Conservation (phyloP, 2,888 invertebrate genomes). For the Heteropelma amictum region DNA sequence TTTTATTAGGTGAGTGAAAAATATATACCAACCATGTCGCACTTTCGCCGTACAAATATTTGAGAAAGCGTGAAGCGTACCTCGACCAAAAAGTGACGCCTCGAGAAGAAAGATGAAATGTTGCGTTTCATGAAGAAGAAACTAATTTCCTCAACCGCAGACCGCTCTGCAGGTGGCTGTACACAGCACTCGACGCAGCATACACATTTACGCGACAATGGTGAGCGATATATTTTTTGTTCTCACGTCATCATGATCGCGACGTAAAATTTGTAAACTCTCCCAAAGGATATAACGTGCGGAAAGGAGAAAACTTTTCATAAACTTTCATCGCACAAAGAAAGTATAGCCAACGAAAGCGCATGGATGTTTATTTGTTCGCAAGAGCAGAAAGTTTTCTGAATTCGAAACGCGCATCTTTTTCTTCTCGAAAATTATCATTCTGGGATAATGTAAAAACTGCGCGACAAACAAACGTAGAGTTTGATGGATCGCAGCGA, state of each 20-base stretch:
- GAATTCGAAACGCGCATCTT: background rate
- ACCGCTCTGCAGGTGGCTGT: background rate
- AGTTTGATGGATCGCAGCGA: no score
- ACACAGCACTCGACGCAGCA: background rate
- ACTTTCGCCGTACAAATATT: constrained; percentile 4
- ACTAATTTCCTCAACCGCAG: constrained; percentile 46
- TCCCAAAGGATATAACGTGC: background rate
- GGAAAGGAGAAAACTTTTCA: constrained; percentile 27
- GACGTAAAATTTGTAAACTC: background rate
- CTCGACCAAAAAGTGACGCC: constrained; percentile 27
- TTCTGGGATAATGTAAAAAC: background rate
- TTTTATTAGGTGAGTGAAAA: background rate
- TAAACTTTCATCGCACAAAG: constrained; percentile 13
- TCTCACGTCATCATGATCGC: constrained; percentile 6
- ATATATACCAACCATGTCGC: background rate
- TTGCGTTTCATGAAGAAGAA: constrained; percentile 26
- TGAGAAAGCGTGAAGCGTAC: constrained; percentile 13
- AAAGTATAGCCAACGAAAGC: background rate
- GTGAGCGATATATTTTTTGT: constrained; percentile 5
- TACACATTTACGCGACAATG: constrained; percentile 35
- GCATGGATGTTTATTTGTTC: background rate
- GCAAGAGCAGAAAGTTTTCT: background rate
- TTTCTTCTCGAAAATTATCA: background rate
- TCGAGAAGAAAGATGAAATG: constrained; percentile 4
- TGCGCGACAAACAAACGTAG: no score